These are phyloP conservation scores for Cebuella pygmaea DNA, from an alignment of 2,797 vertebrate species.

Conservation along the genomic window DNA sequence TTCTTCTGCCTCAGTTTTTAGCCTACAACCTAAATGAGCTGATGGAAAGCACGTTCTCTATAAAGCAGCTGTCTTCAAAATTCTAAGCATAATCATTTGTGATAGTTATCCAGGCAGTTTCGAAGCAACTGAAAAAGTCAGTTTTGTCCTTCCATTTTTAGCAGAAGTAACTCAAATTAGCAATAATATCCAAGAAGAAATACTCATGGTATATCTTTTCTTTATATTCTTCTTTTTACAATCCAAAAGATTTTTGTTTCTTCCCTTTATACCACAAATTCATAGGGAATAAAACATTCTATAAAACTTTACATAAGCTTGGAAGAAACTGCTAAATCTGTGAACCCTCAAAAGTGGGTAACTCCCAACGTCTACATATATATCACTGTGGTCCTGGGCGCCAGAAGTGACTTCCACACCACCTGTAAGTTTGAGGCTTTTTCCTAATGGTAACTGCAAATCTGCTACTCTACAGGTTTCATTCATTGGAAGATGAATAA, in stretches of 20 bases:
- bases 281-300: neutral
- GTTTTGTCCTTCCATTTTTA: conserved; percentile 58
- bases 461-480: neutral
- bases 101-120: conserved; percentile 56
- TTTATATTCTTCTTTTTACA: conserved; percentile 10
- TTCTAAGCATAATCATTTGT: conserved; percentile 65
- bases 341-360: neutral
- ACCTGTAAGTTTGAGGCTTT: neutral
- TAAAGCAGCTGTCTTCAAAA: conserved; percentile 66
- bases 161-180: conserved; percentile 55
- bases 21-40: conserved; percentile 52
- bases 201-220: neutral
- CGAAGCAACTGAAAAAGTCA: conserved; percentile 42
- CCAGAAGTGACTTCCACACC: neutral
- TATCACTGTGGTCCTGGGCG: neutral
- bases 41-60: conserved; percentile 51
- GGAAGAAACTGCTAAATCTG: neutral
- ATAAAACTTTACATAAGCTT: neutral
- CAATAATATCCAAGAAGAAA: conserved; percentile 42
- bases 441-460: neutral
- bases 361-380: neutral
- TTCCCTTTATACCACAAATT: neutral
- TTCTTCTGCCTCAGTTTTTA: conserved; percentile 42
- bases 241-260: neutral
- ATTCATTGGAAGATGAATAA: neutral